Conservation (phyloP, 2,113 vertebrate genomes). For the Aleadryas rufinucha region DNA sequence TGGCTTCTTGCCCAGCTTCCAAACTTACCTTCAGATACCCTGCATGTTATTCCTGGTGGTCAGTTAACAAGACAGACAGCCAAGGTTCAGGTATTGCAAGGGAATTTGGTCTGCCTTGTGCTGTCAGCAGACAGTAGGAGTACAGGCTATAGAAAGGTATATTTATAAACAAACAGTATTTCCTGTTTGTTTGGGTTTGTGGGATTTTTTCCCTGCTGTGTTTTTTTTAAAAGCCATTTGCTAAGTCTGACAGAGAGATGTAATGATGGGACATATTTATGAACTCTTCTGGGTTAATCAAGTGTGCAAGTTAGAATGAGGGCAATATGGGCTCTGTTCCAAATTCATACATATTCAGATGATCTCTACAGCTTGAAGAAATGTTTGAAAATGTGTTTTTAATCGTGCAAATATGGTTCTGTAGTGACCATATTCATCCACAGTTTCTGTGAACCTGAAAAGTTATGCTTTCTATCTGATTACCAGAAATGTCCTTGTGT, state of each 20-base stretch:
- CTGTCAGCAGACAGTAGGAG: not conserved
- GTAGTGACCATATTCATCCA: not conserved
- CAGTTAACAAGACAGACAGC: rapidly evolving
- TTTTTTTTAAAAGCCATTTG: not conserved
- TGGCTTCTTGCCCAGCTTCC: not conserved
- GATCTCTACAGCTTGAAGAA: not conserved
- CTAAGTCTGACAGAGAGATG: not conserved
- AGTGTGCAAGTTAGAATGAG: not conserved
- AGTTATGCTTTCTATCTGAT: not conserved
- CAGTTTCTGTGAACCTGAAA: not conserved
- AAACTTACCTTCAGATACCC: not conserved
- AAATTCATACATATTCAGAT: not conserved
- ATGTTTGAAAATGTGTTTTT: not conserved
- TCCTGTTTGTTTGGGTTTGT: not conserved
- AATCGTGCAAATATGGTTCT: not conserved
- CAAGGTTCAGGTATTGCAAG: not conserved
- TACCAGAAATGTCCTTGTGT: not conserved
- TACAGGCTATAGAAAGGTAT: not conserved
- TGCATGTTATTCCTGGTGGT: not conserved
- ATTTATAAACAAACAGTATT: too few species aligned
- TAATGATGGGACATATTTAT: not conserved
- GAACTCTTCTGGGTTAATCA: not conserved
- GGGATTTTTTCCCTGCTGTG: rapidly evolving
- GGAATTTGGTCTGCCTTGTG: not conserved
- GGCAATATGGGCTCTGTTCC: not conserved